A percentile compares a stretch with the other conserved stretches of the same genome.
Evolutionary conservation across 2,113 vertebrate species (phyloP).

Genomic region (Periophthalmodon schlosseri): DNA sequence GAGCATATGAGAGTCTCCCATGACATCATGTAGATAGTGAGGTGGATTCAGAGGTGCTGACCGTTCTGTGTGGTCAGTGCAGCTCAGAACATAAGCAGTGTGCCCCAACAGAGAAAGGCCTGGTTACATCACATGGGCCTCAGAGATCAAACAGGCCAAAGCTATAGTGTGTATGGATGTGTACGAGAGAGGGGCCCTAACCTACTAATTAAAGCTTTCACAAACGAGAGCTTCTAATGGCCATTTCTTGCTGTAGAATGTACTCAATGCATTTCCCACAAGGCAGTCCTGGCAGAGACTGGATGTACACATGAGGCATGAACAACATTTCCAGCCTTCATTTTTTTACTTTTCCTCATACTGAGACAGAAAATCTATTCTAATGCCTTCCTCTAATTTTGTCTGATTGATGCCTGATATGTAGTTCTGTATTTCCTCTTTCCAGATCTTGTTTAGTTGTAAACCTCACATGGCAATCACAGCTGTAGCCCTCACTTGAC

Average conservation of each 20-base stretch:
- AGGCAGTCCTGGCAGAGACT: constrained; percentile 4
- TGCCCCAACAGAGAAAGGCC: constrained; percentile 8
- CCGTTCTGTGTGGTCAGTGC: constrained; percentile 29
- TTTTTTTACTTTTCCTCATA: too few species aligned
- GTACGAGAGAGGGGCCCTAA: constrained; percentile 27
- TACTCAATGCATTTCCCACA: constrained; percentile 16
- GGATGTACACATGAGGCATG: neutral
- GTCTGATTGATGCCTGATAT: too few species aligned
- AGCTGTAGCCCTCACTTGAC: constrained; percentile 3
- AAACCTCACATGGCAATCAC: neutral
- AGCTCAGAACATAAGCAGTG: neutral
- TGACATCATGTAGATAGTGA: constrained; percentile 49
- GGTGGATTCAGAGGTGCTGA: constrained; percentile 25
- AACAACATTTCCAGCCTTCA: neutral
- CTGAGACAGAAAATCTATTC: too few species aligned
- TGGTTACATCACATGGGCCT: constrained; percentile 33
- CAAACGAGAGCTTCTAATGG: constrained; percentile 41
- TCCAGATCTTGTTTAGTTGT: constrained; percentile 22
- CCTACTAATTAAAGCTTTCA: constrained; percentile 39
- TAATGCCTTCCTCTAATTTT: too few species aligned
- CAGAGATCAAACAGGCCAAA: constrained; percentile 32
- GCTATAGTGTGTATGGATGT: constrained; percentile 25
- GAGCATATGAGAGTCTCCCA: constrained; percentile 29
- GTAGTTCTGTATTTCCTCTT: neutral
- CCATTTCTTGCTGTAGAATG: constrained; percentile 31